phyloP scores from a whole-genome alignment of 2,797 vertebrate species.

The Acanthurus tractus region DNA sequence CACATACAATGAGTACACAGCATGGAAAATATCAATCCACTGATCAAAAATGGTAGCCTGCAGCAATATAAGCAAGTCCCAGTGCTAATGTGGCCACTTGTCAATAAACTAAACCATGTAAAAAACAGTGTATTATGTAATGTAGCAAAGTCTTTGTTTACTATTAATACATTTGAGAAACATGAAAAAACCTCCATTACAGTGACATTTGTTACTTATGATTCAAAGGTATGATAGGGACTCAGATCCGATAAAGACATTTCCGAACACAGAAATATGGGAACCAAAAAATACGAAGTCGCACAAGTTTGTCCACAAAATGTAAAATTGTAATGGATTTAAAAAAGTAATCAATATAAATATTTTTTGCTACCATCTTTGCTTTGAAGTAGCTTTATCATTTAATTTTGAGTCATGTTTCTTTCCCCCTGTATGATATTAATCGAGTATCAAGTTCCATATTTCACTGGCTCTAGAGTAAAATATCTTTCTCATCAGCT shows the following conservation, averaged over 20 bases:
- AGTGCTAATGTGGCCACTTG: neutral
- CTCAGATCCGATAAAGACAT: neutral
- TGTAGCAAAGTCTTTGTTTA: too few species aligned
- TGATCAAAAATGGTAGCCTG: conserved; percentile 37
- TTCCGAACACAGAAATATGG: neutral
- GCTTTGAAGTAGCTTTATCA: too few species aligned
- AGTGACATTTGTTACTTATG: neutral
- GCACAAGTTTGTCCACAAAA: neutral
- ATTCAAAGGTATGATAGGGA: neutral
- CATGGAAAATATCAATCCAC: conserved; percentile 28
- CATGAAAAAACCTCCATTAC: neutral
- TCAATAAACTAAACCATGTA: neutral
- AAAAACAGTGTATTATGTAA: neutral
- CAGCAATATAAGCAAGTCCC: neutral
- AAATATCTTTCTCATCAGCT: too few species aligned
- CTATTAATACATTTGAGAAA: neutral
- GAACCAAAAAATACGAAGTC: neutral
- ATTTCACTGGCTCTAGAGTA: too few species aligned
- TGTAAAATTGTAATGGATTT: neutral
- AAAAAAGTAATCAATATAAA: too few species aligned
- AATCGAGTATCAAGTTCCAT: too few species aligned
- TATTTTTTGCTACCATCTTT: too few species aligned
- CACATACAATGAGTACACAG: conserved; percentile 11
- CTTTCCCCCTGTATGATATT: too few species aligned
- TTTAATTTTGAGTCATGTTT: too few species aligned